A percentile compares a stretch with the other conserved stretches of the same genome.
Evolutionary conservation across 2,888 invertebrate species (phyloP).

Genomic region (Sesia bembeciformis): DNA sequence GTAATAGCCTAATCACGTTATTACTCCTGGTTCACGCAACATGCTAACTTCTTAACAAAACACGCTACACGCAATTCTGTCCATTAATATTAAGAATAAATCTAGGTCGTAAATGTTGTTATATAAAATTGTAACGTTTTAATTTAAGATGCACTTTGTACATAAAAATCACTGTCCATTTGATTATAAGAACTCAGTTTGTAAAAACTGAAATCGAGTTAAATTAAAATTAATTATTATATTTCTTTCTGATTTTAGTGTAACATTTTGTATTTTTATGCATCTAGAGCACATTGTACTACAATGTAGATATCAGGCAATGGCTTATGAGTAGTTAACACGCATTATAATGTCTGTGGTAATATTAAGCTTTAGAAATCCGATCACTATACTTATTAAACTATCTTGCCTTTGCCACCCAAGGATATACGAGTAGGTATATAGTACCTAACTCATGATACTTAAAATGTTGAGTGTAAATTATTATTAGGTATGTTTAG

Average conservation of each 20-base stretch:
- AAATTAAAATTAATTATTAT: not conserved
- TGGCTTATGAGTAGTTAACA: not conserved
- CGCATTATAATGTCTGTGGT: not conserved
- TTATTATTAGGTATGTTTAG: not conserved
- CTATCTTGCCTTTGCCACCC: not conserved
- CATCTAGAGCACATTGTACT: not conserved
- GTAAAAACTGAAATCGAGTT: not conserved
- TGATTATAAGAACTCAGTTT: conserved; percentile 12
- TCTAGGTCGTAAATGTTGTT: conserved; percentile 41
- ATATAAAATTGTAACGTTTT: conserved; percentile 34
- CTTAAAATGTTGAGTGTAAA: conserved; percentile 19
- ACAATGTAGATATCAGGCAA: not conserved
- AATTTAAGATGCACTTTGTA: conserved; percentile 56
- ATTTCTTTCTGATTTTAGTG: not conserved
- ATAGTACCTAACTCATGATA: not conserved
- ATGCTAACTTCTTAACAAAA: conserved; percentile 32
- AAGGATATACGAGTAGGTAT: not conserved
- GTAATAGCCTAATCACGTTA: conserved; percentile 2
- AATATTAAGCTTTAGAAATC: not conserved
- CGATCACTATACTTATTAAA: not conserved
- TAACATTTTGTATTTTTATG: not conserved
- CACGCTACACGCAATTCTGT: conserved; percentile 72
- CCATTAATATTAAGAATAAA: conserved; percentile 56
- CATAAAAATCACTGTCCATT: conserved; percentile 56
- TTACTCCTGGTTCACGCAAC: conserved; percentile 24